A percentile compares a stretch with the other conserved stretches of the same genome.
phyloP scores from a whole-genome alignment of 2,888 invertebrate species.

The Emesis furor region DNA sequence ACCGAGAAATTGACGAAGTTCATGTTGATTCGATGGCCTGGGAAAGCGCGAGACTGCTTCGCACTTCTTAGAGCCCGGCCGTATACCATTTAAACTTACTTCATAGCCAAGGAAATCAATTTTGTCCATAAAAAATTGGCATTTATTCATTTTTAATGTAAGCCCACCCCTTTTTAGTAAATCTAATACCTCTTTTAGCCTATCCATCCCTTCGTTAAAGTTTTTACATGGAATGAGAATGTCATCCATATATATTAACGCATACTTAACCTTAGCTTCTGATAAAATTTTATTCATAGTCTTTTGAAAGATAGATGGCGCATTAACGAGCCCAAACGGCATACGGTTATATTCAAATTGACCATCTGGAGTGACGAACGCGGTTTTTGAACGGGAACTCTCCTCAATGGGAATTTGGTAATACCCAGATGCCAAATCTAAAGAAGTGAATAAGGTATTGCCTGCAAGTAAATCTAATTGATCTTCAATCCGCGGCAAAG shows the following conservation, averaged over 20 bases:
- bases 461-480: constrained; percentile 51
- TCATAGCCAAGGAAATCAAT: constrained; percentile 72
- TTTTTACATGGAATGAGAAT: constrained; percentile 36
- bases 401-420: neutral
- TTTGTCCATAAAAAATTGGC: constrained; percentile 29
- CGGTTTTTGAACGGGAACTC: neutral
- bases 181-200: constrained; percentile 9
- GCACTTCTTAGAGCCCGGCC: constrained; percentile 61
- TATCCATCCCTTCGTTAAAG: neutral
- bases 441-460: constrained; percentile 33
- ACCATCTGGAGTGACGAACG: neutral
- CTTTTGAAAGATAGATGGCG: constrained; percentile 80
- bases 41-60: constrained; percentile 36
- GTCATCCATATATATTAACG: constrained; percentile 65
- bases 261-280: constrained; percentile 51
- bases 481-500: constrained; percentile 67
- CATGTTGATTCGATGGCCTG: constrained; percentile 20
- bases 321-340: constrained; percentile 81
- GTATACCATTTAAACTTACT: constrained; percentile 58
- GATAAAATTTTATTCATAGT: constrained; percentile 75
- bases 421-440: constrained; percentile 38
- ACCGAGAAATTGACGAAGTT: constrained; percentile 56
- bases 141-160: constrained; percentile 19
- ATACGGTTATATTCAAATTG: constrained; percentile 65
- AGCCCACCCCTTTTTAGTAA: constrained; percentile 3